Evolutionary conservation across 2,797 vertebrate genomes (phyloP).

Genomic region (Gymnothorax reevesii): DNA sequence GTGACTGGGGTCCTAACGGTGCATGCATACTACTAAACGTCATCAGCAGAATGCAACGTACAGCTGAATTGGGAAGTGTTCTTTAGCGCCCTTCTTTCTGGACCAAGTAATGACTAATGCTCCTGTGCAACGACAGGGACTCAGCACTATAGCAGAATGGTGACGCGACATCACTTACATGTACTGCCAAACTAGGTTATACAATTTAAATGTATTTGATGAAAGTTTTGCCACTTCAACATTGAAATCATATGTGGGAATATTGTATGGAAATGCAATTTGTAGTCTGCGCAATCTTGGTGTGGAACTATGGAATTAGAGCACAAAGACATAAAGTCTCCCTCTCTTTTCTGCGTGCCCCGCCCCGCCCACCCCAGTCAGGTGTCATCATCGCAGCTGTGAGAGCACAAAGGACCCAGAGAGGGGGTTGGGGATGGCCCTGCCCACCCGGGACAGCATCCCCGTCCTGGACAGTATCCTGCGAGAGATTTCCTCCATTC

Average conservation of each 20-base stretch:
- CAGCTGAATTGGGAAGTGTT: background rate
- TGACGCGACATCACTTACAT: background rate
- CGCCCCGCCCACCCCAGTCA: constrained; percentile 57
- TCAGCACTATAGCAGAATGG: background rate
- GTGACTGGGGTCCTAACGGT: background rate
- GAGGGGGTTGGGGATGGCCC: constrained; percentile 49
- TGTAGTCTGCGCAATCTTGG: background rate
- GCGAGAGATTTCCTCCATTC: constrained; percentile 82
- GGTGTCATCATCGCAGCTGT: constrained; percentile 70
- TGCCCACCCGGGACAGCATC: constrained; percentile 57
- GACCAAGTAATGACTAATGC: background rate
- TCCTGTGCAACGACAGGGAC: background rate
- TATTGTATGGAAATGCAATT: background rate
- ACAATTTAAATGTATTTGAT: background rate
- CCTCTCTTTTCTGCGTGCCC: background rate
- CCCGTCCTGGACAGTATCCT: constrained; percentile 75
- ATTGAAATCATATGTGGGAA: background rate
- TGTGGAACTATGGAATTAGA: background rate
- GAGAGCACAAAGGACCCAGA: constrained; percentile 64
- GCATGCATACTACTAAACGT: background rate
- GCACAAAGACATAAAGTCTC: background rate
- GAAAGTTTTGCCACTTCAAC: too few relatives aligned
- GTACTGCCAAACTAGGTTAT: background rate
- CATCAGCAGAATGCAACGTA: background rate
- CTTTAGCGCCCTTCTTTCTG: background rate